These are phyloP conservation scores for Paragorgia papillata DNA, from an alignment of 92 coral and sea anemone genomes.

Conservation along the genomic window DNA sequence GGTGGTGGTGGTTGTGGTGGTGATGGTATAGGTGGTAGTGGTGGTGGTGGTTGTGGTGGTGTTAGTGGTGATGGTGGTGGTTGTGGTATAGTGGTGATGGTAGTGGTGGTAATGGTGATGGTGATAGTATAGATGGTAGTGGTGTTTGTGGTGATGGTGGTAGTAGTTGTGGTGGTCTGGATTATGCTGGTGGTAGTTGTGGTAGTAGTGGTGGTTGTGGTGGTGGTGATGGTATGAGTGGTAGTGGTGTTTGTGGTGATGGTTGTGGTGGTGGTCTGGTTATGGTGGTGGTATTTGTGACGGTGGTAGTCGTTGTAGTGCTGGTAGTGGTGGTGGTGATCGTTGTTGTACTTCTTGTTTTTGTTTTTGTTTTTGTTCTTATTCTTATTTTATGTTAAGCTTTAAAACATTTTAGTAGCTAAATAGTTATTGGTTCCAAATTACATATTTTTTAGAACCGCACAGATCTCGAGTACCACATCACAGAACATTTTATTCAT, in stretches of 20 bases:
- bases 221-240: neutral
- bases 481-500: constrained; percentile 56
- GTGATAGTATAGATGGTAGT: neutral
- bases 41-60: too few species aligned
- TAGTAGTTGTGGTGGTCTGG: neutral
- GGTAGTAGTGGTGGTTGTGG: neutral
- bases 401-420: too few species aligned
- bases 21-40: too few species aligned
- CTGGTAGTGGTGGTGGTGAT: neutral
- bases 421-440: too few species aligned
- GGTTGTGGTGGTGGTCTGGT: neutral
- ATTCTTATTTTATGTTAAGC: too few species aligned
- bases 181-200: neutral
- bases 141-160: too few species aligned
- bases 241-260: neutral
- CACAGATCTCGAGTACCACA: constrained; percentile 63
- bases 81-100: too few species aligned
- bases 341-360: neutral
- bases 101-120: neutral
- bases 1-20: too few species aligned
- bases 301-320: neutral
- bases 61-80: too few species aligned
- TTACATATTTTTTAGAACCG: constrained; percentile 60
- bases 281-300: neutral
- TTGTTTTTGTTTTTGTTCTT: neutral